Conservation (phyloP, 2,113 vertebrate species). For the Anolis sagrei region DNA sequence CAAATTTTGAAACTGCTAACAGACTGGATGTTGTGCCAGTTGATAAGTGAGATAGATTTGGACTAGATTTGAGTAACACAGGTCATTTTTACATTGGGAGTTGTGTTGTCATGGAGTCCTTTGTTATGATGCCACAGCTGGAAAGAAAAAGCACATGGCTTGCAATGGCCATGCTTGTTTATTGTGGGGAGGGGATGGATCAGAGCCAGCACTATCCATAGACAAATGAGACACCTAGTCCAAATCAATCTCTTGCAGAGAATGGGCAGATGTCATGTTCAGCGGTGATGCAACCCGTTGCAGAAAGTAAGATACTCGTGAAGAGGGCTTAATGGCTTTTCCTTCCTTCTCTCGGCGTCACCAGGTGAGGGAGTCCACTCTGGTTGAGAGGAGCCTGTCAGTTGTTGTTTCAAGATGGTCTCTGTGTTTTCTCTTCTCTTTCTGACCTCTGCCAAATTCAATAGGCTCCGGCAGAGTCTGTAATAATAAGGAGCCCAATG, state of each 20-base stretch:
- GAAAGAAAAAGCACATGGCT: neutral
- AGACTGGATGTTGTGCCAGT: neutral
- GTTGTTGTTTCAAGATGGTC: neutral
- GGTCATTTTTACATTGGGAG: conserved; percentile 13
- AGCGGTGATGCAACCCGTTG: neutral
- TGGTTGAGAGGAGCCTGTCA: too few relatives aligned
- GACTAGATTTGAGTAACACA: neutral
- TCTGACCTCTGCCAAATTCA: neutral
- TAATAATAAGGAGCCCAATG: neutral
- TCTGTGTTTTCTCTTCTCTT: neutral
- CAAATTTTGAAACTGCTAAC: neutral
- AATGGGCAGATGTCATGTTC: neutral
- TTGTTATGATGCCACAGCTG: conserved; percentile 9
- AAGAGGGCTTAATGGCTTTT: neutral
- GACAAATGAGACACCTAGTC: neutral
- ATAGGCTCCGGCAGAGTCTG: neutral
- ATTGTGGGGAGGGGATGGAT: neutral
- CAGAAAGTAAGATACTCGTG: neutral
- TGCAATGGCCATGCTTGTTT: neutral
- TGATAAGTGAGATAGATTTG: neutral
- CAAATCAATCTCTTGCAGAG: neutral
- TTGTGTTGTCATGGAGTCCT: neutral
- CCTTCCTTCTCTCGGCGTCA: neutral
- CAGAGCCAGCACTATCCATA: neutral
- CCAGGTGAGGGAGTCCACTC: too few relatives aligned